A percentile compares a stretch with the other conserved stretches of the same genome.
phyloP scores from a whole-genome alignment of 2,113 vertebrate genomes.

The Cromileptes altivelis region DNA sequence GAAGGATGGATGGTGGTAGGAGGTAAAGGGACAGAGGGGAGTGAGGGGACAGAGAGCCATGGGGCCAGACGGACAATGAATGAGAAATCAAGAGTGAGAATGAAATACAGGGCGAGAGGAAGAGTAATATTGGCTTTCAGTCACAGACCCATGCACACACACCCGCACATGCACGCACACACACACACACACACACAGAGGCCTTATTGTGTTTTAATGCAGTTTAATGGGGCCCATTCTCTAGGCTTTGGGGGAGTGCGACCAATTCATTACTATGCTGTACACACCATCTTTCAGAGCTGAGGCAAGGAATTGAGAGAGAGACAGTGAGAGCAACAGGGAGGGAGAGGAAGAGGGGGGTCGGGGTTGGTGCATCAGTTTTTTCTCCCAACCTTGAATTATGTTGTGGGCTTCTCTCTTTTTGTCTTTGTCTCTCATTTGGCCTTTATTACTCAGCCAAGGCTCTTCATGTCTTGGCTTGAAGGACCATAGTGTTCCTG shows the following conservation, averaged over 20 bases:
- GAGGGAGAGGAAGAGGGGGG: slow-evolving; percentile 17
- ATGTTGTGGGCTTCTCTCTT: slow-evolving; percentile 51
- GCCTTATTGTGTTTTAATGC: slow-evolving; percentile 84
- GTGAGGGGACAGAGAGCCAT: slow-evolving; percentile 52
- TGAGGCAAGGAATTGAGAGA: slow-evolving; percentile 60
- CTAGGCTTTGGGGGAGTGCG: slow-evolving; percentile 66
- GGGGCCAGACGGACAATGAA: slow-evolving; percentile 50
- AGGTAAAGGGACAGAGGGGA: slow-evolving; percentile 26
- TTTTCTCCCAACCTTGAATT: slow-evolving; percentile 68
- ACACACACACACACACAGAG: slow-evolving; percentile 68
- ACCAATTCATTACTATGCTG: slow-evolving; percentile 81
- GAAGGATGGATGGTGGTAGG: slow-evolving; percentile 17
- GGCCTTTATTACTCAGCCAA: slow-evolving; percentile 60
- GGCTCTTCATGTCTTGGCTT: slow-evolving; percentile 24
- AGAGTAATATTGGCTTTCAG: slow-evolving; percentile 67
- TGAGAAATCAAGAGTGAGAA: slow-evolving; percentile 63
- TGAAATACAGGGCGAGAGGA: slow-evolving; percentile 60
- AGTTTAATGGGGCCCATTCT: slow-evolving; percentile 82
- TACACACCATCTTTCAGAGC: slow-evolving; percentile 70
- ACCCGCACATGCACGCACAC: slow-evolving; percentile 45
- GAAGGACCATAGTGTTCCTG: slow-evolving; percentile 17
- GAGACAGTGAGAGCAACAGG: slow-evolving; percentile 37
- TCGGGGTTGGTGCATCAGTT: slow-evolving; percentile 25
- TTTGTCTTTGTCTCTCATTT: slow-evolving; percentile 46
- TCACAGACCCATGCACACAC: slow-evolving; percentile 41